These are phyloP conservation scores for Cetoscarus ocellatus DNA, from an alignment of 2,797 vertebrate genomes.

Conservation along the genomic window DNA sequence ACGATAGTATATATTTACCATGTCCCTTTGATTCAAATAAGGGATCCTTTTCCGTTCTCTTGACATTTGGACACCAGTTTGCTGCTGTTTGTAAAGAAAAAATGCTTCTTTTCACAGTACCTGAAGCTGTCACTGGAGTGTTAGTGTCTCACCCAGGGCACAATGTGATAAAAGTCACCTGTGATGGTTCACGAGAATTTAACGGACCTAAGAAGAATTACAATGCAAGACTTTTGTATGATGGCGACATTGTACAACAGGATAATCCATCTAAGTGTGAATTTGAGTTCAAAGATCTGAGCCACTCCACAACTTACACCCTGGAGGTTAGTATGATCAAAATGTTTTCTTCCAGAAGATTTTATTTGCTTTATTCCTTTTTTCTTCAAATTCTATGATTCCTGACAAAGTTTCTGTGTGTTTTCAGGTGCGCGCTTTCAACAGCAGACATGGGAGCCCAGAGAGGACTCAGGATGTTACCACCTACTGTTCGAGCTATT, in stretches of 20 bases:
- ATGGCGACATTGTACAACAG: rapidly evolving
- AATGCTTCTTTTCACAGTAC: conserved; percentile 22
- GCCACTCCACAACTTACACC: conserved; percentile 61
- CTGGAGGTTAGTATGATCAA: conserved; percentile 63
- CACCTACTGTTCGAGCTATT: conserved; percentile 56
- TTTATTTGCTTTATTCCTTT: background rate
- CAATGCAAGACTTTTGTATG: rapidly evolving
- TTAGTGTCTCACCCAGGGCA: rapidly evolving
- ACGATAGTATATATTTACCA: no score
- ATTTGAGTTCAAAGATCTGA: conserved; percentile 56
- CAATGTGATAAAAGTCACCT: background rate
- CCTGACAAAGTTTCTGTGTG: conserved; percentile 8
- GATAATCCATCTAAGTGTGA: rapidly evolving
- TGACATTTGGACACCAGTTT: no score
- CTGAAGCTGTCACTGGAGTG: rapidly evolving
- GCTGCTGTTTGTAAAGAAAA: background rate
- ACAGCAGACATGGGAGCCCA: rapidly evolving
- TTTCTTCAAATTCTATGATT: background rate
- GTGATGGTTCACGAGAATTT: rapidly evolving
- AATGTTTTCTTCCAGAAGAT: background rate
- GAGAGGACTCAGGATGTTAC: rapidly evolving
- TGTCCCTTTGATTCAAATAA: background rate
- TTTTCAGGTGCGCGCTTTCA: conserved; percentile 40
- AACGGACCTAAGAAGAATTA: rapidly evolving
- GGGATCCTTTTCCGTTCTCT: no score